Percentiles rank a stretch among this genome's conserved stretches.
phyloP scores from a whole-genome alignment of 1,140 invertebrate genomes.

The Pogonomyrmex barbatus region DNA sequence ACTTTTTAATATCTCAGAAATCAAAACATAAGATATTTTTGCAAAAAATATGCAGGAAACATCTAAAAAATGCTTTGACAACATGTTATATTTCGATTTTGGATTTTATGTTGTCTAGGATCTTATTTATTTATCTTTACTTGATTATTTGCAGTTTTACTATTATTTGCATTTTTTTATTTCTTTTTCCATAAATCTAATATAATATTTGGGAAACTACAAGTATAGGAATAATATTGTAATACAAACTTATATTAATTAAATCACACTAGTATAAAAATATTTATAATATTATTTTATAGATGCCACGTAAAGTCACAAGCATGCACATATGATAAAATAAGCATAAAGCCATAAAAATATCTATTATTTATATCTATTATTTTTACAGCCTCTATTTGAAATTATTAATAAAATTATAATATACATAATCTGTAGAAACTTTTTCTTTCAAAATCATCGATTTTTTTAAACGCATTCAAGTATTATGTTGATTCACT shows the following conservation, averaged over 20 bases:
- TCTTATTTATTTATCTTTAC: not conserved
- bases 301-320: not conserved
- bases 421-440: not conserved
- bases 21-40: too few species aligned
- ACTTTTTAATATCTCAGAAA: not conserved
- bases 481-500: not conserved
- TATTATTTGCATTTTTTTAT: not conserved
- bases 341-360: not conserved
- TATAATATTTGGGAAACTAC: not conserved
- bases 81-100: too few species aligned
- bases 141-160: not conserved
- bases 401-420: not conserved
- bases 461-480: not conserved
- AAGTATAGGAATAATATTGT: not conserved
- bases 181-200: not conserved
- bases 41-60: too few species aligned
- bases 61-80: too few species aligned
- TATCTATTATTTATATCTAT: not conserved
- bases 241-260: not conserved
- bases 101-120: not conserved
- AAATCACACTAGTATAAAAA: not conserved
- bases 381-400: not conserved
- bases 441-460: not conserved
- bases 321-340: not conserved
- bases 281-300: constrained; percentile 1